Evolutionary conservation across 1,140 invertebrate species (phyloP).

Genomic region (Melitaea cinxia): DNA sequence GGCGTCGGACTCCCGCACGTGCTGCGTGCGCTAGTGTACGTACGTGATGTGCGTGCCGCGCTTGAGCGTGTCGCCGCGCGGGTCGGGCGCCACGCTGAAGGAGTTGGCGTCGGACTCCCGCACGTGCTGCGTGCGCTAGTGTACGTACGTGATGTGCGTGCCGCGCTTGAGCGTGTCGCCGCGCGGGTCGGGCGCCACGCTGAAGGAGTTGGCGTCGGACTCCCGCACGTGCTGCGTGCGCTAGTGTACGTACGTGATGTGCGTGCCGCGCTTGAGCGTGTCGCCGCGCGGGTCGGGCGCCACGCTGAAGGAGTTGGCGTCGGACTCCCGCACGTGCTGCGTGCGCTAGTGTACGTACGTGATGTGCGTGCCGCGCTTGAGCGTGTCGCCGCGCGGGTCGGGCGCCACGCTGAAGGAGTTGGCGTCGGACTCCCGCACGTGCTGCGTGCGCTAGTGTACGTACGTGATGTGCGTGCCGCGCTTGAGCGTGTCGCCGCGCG

Average conservation of each 20-base stretch:
- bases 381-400: slow-evolving; percentile 96
- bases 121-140: slow-evolving; percentile 96
- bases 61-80: slow-evolving; percentile 94
- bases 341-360: too few relatives aligned
- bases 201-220: slow-evolving; percentile 94
- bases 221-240: slow-evolving; percentile 99
- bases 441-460: too few relatives aligned
- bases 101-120: slow-evolving; percentile 98
- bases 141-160: too few relatives aligned
- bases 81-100: slow-evolving; percentile 96
- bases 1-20: slow-evolving; percentile 99
- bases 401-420: slow-evolving; percentile 92
- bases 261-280: slow-evolving; percentile 94
- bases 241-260: too few relatives aligned
- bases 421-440: slow-evolving; percentile 99
- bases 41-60: slow-evolving; percentile 95
- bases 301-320: slow-evolving; percentile 93
- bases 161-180: slow-evolving; percentile 95
- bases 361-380: slow-evolving; percentile 94
- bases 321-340: slow-evolving; percentile 99
- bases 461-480: slow-evolving; percentile 95
- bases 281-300: slow-evolving; percentile 96
- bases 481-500: slow-evolving; percentile 94
- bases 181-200: slow-evolving; percentile 95
- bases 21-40: too few relatives aligned